Percentiles rank a stretch among this genome's conserved stretches.
Conservation (phyloP, 1,140 invertebrate species). For the Drosophila kohkoa region DNA sequence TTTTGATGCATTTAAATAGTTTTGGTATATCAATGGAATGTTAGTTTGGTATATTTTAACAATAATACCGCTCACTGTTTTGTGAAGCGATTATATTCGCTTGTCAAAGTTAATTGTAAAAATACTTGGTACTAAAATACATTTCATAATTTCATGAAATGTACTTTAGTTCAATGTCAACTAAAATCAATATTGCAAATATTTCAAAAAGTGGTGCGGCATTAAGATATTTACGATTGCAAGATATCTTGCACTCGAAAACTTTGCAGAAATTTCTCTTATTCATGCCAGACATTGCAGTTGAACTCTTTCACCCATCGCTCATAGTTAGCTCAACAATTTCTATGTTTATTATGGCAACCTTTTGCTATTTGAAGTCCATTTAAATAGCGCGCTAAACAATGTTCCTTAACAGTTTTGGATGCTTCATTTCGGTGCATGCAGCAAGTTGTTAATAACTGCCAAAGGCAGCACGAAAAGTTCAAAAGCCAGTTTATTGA, state of each 20-base stretch:
- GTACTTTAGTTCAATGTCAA: too few relatives aligned
- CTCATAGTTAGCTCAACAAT: slow-evolving; percentile 4
- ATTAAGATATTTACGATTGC: not conserved
- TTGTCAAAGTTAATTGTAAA: too few relatives aligned
- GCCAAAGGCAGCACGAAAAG: not conserved
- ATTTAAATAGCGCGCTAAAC: slow-evolving; percentile 9
- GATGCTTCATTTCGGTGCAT: not conserved
- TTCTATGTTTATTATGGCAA: slow-evolving; percentile 7
- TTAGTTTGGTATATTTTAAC: too few relatives aligned
- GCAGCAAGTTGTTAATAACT: not conserved
- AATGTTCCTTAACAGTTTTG: not conserved
- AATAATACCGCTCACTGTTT: too few relatives aligned
- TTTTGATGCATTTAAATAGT: too few relatives aligned
- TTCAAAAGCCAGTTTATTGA: not conserved
- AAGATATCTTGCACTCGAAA: not conserved
- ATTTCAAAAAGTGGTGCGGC: too few relatives aligned
- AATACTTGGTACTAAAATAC: too few relatives aligned
- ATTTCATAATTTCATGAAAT: too few relatives aligned
- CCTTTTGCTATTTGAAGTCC: not conserved
- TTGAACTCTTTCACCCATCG: not conserved
- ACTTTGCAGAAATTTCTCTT: not conserved
- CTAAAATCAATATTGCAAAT: too few relatives aligned
- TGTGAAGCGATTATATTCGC: too few relatives aligned
- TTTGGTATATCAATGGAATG: too few relatives aligned
- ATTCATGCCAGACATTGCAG: not conserved